Evolutionary conservation across 2,113 vertebrate species (phyloP), one percentile per base, ranked within the genome.

Genomic region (Eudyptes chrysolophus): DNA sequence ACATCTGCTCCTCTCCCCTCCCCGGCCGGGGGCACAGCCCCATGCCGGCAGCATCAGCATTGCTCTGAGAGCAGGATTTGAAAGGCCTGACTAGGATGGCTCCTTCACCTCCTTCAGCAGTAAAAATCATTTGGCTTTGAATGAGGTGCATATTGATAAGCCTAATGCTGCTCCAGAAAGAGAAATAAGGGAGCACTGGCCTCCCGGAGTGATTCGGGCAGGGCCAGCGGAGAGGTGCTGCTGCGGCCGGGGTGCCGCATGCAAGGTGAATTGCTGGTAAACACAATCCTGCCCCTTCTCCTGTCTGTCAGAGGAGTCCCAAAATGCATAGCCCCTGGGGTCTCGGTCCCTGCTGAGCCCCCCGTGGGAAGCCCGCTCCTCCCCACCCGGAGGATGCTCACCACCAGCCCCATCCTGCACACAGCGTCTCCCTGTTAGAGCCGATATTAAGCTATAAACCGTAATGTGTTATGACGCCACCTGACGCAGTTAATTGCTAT

Each of bases 401-500:
- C 44, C 60, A 3, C 1, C 13, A 1, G 40, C 38, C 57, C 3
- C 4, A 1, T 36, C 97, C 98, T 77, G 54, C 36, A 7, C 82
- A 34, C 0, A 3, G 36, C 24, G 2, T 55, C 91, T 89, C 82
- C 52, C 46, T 44, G 87, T 84, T 55, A 72, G 96, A 92, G 92
- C 70, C 42, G 48, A 40, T 81, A 92, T 96, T 88, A 89, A 98
- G 95, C 97, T 81, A 89, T 88, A 96, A 98, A 94, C 93, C 16
- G 5, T 84, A 84, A 94, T 90, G 95, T 74, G 95, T 76, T 98
- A 92, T 94, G 97, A 97, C 98, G 96, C 95, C 84, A 74, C 97
- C 95, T 85, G 87, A 76, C 11, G 61, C 85, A 62, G 62, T 22
- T 84, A 95, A 97, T 89, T 96, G 97, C 97, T 79, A 71, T 60